Percentiles rank a stretch among this genome's conserved stretches.
Conservation (phyloP, 1,140 invertebrate species). For the Armadillidium nasatum region DNA sequence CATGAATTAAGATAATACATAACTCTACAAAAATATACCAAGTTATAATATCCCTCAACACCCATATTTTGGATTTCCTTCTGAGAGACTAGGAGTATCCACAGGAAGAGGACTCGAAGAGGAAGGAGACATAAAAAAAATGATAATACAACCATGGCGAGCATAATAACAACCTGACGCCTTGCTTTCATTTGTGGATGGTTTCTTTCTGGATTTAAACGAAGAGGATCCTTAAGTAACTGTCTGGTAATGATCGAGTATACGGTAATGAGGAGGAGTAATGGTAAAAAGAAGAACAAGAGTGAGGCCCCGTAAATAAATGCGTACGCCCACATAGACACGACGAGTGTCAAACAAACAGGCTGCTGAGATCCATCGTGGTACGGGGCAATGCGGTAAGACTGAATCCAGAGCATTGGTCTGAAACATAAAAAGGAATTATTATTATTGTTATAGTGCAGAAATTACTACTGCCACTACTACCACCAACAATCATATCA, state of each 20-base stretch:
- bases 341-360: constrained; percentile 68
- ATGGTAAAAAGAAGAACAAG: constrained; percentile 76
- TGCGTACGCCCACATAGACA: constrained; percentile 64
- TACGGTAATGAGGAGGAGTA: constrained; percentile 69
- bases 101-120: constrained; percentile 75
- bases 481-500: too few species aligned
- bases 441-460: too few species aligned
- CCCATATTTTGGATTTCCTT: constrained; percentile 63
- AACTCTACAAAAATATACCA: constrained; percentile 77
- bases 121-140: constrained; percentile 87
- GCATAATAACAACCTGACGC: constrained; percentile 70
- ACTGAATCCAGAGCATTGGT: constrained; percentile 59
- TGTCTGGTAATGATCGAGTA: constrained; percentile 78
- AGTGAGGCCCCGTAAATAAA: constrained; percentile 70
- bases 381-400: constrained; percentile 61
- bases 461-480: too few species aligned
- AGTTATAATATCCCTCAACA: constrained; percentile 72
- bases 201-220: constrained; percentile 26
- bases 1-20: constrained; percentile 86
- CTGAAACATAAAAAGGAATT: constrained; percentile 56
- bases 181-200: constrained; percentile 46
- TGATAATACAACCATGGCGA: constrained; percentile 80
- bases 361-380: constrained; percentile 64
- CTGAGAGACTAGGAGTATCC: constrained; percentile 69
- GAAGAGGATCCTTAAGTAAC: constrained; percentile 57